Evolutionary conservation across 53 echinoderm and acorn worm species (phyloP).

Genomic region (Henricia sp.): DNA sequence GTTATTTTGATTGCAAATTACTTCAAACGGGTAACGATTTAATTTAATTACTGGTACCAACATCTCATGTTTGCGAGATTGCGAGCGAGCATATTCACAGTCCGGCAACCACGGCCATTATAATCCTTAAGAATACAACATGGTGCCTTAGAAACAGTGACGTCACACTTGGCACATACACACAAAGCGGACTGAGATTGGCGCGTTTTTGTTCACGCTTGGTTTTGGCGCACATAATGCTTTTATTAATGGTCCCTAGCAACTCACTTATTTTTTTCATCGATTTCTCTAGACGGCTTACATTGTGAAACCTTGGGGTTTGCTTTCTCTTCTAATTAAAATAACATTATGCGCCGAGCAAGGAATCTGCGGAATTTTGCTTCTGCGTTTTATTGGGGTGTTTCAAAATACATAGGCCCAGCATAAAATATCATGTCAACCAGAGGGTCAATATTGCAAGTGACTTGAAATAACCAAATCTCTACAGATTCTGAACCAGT

Average conservation of each 20-base stretch:
- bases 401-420: no score
- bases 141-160: slow-evolving; percentile 42
- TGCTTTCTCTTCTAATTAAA: neutral
- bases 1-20: neutral
- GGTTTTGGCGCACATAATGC: neutral
- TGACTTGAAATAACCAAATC: no score
- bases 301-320: neutral
- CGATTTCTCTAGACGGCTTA: neutral
- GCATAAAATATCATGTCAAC: no score
- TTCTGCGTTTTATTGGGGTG: no score
- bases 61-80: no score
- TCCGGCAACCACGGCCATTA: neutral
- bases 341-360: neutral
- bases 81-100: neutral
- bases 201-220: neutral
- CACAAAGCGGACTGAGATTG: neutral
- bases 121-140: neutral
- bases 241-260: slow-evolving; percentile 21
- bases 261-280: slow-evolving; percentile 3
- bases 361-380: no score
- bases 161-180: slow-evolving; percentile 13
- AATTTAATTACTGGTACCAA: neutral
- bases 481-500: no score
- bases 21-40: neutral
- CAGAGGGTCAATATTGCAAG: no score